These are phyloP conservation scores for Phengaris arion DNA, from an alignment of 2,888 invertebrate species.

Conservation along the genomic window DNA sequence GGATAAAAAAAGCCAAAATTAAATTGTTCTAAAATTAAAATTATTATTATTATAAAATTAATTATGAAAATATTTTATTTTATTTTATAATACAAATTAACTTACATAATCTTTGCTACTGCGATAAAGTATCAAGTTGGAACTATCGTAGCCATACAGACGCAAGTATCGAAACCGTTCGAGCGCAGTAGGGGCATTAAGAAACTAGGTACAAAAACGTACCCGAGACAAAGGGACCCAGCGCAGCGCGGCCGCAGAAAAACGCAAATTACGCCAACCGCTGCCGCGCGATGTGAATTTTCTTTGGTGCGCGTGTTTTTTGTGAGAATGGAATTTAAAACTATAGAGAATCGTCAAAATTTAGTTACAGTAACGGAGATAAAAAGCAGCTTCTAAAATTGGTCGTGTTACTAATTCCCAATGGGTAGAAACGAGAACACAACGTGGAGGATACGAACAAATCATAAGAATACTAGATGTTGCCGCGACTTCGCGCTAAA, in stretches of 20 bases:
- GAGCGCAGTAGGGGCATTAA: slow-evolving; percentile 46
- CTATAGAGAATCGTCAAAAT: slow-evolving; percentile 38
- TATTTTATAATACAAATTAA: neutral
- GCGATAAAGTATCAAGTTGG: too few relatives aligned
- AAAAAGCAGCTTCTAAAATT: too few relatives aligned
- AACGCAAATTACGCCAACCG: slow-evolving; percentile 69
- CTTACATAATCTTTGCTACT: too few relatives aligned
- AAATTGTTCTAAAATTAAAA: too few relatives aligned
- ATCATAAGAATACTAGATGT: too few relatives aligned
- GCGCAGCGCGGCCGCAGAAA: slow-evolving; percentile 52
- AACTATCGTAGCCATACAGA: neutral
- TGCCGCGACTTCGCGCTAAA: too few relatives aligned
- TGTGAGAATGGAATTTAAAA: slow-evolving; percentile 44
- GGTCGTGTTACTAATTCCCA: too few relatives aligned
- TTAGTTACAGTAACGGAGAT: slow-evolving; percentile 17
- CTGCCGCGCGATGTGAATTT: slow-evolving; percentile 63
- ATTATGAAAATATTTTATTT: neutral
- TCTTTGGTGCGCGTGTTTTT: slow-evolving; percentile 56
- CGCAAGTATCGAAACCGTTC: slow-evolving; percentile 48
- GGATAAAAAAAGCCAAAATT: neutral
- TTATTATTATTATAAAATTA: too few relatives aligned
- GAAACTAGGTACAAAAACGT: slow-evolving; percentile 53
- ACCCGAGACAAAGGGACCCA: slow-evolving; percentile 64
- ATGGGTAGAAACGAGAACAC: too few relatives aligned
- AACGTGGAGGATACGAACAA: too few relatives aligned